These are phyloP conservation scores for Drosophila diplacantha DNA, from an alignment of 2,888 invertebrate species.

Conservation along the genomic window DNA sequence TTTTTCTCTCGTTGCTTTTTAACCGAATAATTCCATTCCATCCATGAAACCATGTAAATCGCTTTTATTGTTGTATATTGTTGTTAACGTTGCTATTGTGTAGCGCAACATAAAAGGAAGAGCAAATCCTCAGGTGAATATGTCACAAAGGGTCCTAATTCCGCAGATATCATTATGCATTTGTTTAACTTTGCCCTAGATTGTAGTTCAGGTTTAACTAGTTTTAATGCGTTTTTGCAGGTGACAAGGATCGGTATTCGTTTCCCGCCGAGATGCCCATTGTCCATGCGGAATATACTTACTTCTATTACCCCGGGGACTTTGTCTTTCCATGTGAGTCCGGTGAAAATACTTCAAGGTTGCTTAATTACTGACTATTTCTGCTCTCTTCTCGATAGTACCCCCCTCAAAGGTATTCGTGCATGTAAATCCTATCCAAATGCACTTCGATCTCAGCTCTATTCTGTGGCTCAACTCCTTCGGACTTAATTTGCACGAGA, in stretches of 20 bases:
- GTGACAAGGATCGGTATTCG: constrained; percentile 87
- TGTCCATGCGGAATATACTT: constrained; percentile 96
- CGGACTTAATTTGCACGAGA: constrained; percentile 89
- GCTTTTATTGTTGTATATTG: constrained; percentile 46
- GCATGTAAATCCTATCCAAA: constrained; percentile 92
- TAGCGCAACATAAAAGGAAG: constrained; percentile 81
- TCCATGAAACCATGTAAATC: constrained; percentile 28
- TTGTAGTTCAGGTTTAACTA: not conserved
- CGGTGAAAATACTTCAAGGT: too few relatives aligned
- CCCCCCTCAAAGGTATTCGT: constrained; percentile 95
- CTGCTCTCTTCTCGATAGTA: constrained; percentile 81
- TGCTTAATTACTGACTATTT: not conserved
- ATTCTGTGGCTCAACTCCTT: constrained; percentile 97
- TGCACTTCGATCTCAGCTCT: constrained; percentile 92
- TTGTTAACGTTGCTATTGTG: constrained; percentile 55
- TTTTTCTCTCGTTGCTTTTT: constrained; percentile 35
- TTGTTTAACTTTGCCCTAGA: not conserved
- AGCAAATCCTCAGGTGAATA: constrained; percentile 78
- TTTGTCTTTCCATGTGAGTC: constrained; percentile 89
- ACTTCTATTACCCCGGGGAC: constrained; percentile 97
- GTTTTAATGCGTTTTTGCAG: constrained; percentile 74
- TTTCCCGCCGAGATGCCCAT: constrained; percentile 94
- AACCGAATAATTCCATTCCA: constrained; percentile 21
- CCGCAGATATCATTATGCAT: constrained; percentile 19
- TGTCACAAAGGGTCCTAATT: constrained; percentile 35